These are phyloP conservation scores for Borostomias antarcticus DNA, from an alignment of 2,797 vertebrate species.

Conservation along the genomic window DNA sequence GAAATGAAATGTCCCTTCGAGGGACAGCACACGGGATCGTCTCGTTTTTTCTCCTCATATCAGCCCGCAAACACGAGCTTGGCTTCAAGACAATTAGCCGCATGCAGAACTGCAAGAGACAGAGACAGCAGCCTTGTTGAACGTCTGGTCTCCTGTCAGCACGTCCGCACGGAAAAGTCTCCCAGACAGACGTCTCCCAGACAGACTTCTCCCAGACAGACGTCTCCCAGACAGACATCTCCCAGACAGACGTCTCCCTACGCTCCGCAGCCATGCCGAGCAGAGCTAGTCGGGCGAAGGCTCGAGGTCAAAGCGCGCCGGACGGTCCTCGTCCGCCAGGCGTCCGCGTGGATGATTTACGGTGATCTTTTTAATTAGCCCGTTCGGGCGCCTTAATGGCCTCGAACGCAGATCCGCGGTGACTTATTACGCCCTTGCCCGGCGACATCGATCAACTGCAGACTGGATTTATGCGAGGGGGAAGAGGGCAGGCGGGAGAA, in stretches of 20 bases:
- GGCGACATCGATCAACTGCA: constrained; percentile 38
- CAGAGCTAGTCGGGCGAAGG: constrained; percentile 44
- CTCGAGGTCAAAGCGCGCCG: constrained; percentile 54
- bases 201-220: too few species aligned
- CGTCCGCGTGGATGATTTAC: constrained; percentile 58
- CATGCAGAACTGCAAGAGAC: constrained; percentile 51
- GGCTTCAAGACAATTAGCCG: constrained; percentile 49
- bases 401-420: constrained; percentile 41
- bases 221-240: too few species aligned
- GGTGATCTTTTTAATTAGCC: constrained; percentile 71
- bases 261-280: constrained; percentile 25
- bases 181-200: too few species aligned
- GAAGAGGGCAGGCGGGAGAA: too few species aligned
- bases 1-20: constrained; percentile 73
- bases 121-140: constrained; percentile 49
- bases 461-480: constrained; percentile 34
- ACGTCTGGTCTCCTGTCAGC: too few species aligned
- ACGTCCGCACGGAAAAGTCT: too few species aligned
- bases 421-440: constrained; percentile 44
- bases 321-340: constrained; percentile 34
- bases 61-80: constrained; percentile 55
- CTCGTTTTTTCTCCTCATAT: constrained; percentile 43
- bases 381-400: constrained; percentile 56
- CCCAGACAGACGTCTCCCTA: too few species aligned
- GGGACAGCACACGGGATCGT: constrained; percentile 57